Percentiles rank a stretch among this genome's conserved stretches.
Evolutionary conservation across 2,888 invertebrate species (phyloP).

Genomic region (Selenia dentaria): DNA sequence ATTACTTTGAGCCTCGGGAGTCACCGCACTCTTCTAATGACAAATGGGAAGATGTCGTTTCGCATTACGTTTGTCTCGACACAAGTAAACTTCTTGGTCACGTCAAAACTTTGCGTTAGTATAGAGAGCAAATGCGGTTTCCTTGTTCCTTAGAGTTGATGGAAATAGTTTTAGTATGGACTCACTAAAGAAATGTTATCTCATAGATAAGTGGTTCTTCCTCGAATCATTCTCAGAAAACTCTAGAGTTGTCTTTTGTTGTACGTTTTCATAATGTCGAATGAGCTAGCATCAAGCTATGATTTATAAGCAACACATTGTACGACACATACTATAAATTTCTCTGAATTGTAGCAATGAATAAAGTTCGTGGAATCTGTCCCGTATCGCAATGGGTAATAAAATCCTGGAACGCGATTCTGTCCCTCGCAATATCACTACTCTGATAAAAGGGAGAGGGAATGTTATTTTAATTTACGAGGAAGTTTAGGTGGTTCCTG

Average conservation of each 20-base stretch:
- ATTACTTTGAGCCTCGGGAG: conserved; percentile 53
- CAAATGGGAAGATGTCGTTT: conserved; percentile 56
- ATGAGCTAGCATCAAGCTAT: background rate
- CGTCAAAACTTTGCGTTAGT: conserved; percentile 40
- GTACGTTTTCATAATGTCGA: no score
- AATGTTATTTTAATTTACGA: conserved; percentile 61
- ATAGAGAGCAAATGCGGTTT: background rate
- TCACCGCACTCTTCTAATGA: conserved; percentile 51
- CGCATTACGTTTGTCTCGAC: conserved; percentile 46
- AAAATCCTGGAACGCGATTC: conserved; percentile 46
- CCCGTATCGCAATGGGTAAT: conserved; percentile 37
- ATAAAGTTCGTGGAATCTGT: conserved; percentile 31
- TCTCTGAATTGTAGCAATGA: conserved; percentile 24
- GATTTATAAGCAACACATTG: conserved; percentile 15
- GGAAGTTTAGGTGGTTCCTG: conserved; percentile 48
- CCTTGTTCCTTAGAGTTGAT: conserved; percentile 4
- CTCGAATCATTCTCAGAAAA: no score
- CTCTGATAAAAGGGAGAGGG: conserved; percentile 49
- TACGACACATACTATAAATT: conserved; percentile 18
- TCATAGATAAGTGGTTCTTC: no score
- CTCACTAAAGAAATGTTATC: no score
- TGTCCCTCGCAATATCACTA: conserved; percentile 46
- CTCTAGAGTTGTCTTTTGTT: no score
- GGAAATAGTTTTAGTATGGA: no score
- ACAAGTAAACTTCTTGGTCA: conserved; percentile 45